Evolutionary conservation across 2,797 vertebrate species (phyloP).

Genomic region (Craterocephalus amniculus): DNA sequence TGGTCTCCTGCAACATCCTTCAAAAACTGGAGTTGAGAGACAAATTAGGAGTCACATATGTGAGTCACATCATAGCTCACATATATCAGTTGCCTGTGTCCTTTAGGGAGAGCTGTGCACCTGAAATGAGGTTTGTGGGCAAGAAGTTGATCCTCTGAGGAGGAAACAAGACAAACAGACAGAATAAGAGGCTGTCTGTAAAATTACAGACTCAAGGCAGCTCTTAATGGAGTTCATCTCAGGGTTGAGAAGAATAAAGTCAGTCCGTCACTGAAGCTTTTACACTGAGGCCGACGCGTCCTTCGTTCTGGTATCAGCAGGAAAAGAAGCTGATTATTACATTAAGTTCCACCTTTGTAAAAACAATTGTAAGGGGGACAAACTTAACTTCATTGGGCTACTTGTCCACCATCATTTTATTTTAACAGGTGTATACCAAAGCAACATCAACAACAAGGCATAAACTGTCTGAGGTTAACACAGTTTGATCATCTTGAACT

Average conservation of each 20-base stretch:
- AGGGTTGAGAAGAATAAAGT: constrained; percentile 79
- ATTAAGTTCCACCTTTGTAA: constrained; percentile 31
- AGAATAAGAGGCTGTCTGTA: constrained; percentile 79
- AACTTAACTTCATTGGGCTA: constrained; percentile 15
- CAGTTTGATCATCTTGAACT: constrained; percentile 44
- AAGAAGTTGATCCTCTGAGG: constrained; percentile 64
- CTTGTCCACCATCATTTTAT: constrained; percentile 20
- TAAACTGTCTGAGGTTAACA: constrained; percentile 30
- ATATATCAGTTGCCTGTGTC: constrained; percentile 30
- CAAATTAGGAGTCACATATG: background rate
- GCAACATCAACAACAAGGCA: constrained; percentile 21
- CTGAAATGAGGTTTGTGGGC: constrained; percentile 59
- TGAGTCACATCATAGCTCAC: constrained; percentile 21
- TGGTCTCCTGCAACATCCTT: constrained; percentile 16
- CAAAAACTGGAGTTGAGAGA: constrained; percentile 10
- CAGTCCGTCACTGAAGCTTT: constrained; percentile 65
- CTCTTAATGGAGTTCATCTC: constrained; percentile 81
- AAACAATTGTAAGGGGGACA: constrained; percentile 17
- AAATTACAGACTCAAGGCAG: constrained; percentile 82
- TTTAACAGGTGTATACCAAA: constrained; percentile 26
- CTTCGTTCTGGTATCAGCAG: constrained; percentile 68
- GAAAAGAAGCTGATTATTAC: constrained; percentile 55
- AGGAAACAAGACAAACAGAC: constrained; percentile 74
- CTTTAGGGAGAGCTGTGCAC: constrained; percentile 14
- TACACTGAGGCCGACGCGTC: constrained; percentile 47